Percentiles rank a stretch among this genome's conserved stretches.
Evolutionary conservation across 2,797 vertebrate species (phyloP).

Genomic region (Gallinago nigripennis): DNA sequence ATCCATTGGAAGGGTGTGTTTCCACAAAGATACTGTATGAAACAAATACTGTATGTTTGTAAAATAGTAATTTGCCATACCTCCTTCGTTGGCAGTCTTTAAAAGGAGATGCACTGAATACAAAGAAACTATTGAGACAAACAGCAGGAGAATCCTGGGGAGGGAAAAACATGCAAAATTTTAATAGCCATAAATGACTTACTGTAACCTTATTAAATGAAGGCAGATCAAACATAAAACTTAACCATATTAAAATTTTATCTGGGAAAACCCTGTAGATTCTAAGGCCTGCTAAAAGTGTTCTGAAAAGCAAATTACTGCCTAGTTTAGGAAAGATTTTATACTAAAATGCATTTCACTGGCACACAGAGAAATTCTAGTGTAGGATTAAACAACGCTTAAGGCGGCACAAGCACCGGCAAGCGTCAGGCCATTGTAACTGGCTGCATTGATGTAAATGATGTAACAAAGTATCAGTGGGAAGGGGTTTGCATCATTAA

Average conservation of each 20-base stretch:
- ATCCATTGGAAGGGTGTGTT: not conserved
- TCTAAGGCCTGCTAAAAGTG: not conserved
- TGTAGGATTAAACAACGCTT: not conserved
- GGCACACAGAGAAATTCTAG: not conserved
- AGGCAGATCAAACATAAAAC: not conserved
- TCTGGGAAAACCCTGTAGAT: not conserved
- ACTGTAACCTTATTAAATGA: not conserved
- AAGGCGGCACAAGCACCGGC: not conserved
- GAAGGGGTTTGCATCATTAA: not conserved
- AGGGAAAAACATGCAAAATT: not conserved
- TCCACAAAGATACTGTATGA: not conserved
- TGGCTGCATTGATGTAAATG: not conserved
- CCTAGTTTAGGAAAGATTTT: not conserved
- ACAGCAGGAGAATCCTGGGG: conserved; percentile 87
- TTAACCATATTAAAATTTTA: not conserved
- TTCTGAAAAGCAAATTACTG: not conserved
- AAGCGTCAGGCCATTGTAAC: not conserved
- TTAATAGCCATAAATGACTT: not conserved
- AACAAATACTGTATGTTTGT: not conserved
- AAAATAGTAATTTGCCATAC: conserved; percentile 68
- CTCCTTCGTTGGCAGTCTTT: conserved; percentile 98
- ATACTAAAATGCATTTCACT: not conserved
- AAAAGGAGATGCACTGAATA: conserved; percentile 98
- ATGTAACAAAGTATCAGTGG: not conserved
- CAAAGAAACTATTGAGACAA: conserved; percentile 92